These are phyloP conservation scores for Tenodera sinensis DNA, from an alignment of 2,888 invertebrate genomes.

Conservation along the genomic window DNA sequence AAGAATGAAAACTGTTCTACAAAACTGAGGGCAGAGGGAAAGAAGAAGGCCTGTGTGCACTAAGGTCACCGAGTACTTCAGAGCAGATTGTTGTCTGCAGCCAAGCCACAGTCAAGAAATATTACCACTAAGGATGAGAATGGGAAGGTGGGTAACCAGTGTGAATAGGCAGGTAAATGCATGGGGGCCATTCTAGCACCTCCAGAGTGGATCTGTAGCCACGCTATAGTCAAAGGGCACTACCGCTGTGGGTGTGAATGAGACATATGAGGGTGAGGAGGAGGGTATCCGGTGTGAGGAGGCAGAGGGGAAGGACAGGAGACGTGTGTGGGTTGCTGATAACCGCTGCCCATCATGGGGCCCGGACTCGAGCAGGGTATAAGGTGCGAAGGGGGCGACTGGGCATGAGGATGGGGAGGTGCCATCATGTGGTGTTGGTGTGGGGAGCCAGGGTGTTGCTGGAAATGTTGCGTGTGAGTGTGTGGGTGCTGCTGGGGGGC, in stretches of 20 bases:
- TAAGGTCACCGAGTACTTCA: no score
- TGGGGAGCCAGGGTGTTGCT: slow-evolving; percentile 48
- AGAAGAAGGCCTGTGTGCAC: no score
- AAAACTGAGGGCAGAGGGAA: no score
- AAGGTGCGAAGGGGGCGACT: slow-evolving; percentile 48
- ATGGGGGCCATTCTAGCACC: neutral
- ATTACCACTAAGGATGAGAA: no score
- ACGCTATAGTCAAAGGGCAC: slow-evolving; percentile 35
- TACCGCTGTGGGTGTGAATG: slow-evolving; percentile 80
- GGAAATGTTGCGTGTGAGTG: slow-evolving; percentile 45
- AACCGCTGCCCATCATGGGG: slow-evolving; percentile 62
- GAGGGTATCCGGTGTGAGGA: slow-evolving; percentile 51
- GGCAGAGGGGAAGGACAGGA: slow-evolving; percentile 70
- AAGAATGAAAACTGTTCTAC: no score
- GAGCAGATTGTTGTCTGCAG: no score
- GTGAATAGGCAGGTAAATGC: neutral
- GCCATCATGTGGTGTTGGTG: slow-evolving; percentile 57
- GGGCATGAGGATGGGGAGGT: slow-evolving; percentile 61
- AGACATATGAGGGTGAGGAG: slow-evolving; percentile 64
- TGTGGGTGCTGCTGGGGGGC: slow-evolving; percentile 33
- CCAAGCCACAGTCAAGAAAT: no score
- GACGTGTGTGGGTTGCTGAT: slow-evolving; percentile 35
- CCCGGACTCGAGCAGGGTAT: slow-evolving; percentile 64
- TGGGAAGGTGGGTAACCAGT: no score
- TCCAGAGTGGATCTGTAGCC: neutral